Conservation (phyloP, 2,888 invertebrate species). For the Trachelus stipa region DNA sequence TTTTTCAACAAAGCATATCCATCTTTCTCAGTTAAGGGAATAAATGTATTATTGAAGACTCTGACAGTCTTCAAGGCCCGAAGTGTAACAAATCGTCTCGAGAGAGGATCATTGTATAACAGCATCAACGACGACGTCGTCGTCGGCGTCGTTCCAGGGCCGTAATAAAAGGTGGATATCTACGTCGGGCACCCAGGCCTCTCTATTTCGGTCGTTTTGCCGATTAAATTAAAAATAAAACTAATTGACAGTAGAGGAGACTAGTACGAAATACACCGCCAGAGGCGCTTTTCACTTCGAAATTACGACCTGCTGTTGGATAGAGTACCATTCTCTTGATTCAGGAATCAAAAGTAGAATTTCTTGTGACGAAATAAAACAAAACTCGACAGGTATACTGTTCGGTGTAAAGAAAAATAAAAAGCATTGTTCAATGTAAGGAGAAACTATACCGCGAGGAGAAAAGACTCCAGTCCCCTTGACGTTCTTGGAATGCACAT, state of each 20-base stretch:
- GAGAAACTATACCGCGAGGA: slow-evolving; percentile 12
- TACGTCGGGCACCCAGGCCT: neutral
- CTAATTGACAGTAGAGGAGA: neutral
- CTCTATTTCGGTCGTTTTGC: slow-evolving; percentile 1
- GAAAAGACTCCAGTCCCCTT: slow-evolving; percentile 16
- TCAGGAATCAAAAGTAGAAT: neutral
- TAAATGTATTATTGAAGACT: neutral
- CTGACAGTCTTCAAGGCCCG: neutral
- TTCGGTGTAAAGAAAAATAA: neutral
- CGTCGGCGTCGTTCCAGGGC: slow-evolving; percentile 23
- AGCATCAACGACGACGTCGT: slow-evolving; percentile 9
- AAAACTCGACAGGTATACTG: neutral
- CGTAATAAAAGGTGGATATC: slow-evolving; percentile 25
- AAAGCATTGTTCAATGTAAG: too few relatives aligned
- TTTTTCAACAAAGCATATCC: neutral
- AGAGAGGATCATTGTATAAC: slow-evolving; percentile 35
- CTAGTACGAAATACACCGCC: neutral
- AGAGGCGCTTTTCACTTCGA: neutral
- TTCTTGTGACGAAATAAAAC: neutral
- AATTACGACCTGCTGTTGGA: neutral
- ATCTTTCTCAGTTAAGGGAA: neutral
- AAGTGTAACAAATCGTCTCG: neutral
- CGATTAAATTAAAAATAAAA: slow-evolving; percentile 1
- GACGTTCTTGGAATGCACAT: slow-evolving; percentile 30
- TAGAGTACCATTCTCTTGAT: neutral